Conservation (phyloP, 2,797 vertebrate species). For the Tenualosa thibaudeaui region DNA sequence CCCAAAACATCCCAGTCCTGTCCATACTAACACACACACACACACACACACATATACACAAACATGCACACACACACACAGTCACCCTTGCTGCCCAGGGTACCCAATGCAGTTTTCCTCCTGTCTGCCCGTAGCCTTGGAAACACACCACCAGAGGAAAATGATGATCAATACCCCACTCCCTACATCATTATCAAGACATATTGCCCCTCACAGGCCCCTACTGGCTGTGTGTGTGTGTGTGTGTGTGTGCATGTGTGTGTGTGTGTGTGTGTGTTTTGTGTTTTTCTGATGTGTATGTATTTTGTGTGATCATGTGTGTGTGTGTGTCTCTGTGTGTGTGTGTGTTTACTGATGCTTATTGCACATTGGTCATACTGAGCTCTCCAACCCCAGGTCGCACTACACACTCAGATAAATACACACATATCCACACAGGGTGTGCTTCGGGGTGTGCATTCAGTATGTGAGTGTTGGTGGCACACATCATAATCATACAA, state of each 20-base stretch:
- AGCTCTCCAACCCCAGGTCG: not conserved
- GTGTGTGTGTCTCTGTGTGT: not conserved
- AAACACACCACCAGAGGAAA: constrained; percentile 55
- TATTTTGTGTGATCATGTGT: not conserved
- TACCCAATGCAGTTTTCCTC: constrained; percentile 63
- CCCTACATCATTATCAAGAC: constrained; percentile 23
- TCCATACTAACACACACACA: not conserved
- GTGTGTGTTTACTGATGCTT: not conserved
- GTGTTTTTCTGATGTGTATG: no score
- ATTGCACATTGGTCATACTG: not conserved
- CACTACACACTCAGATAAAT: not conserved
- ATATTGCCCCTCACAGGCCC: constrained; percentile 1
- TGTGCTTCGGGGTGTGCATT: not conserved
- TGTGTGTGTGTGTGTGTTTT: not conserved
- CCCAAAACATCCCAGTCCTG: constrained; percentile 26
- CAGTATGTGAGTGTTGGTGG: not conserved
- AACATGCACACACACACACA: not conserved
- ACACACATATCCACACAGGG: not conserved
- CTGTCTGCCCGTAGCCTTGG: constrained; percentile 60
- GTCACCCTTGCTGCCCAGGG: constrained; percentile 47
- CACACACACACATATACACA: not conserved
- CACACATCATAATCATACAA: not conserved
- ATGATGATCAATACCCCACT: constrained; percentile 18
- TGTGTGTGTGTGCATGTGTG: not conserved
- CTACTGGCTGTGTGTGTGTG: constrained; percentile 13